Evolutionary conservation across 1,140 invertebrate genomes (phyloP).

Genomic region (Radopholus similis): DNA sequence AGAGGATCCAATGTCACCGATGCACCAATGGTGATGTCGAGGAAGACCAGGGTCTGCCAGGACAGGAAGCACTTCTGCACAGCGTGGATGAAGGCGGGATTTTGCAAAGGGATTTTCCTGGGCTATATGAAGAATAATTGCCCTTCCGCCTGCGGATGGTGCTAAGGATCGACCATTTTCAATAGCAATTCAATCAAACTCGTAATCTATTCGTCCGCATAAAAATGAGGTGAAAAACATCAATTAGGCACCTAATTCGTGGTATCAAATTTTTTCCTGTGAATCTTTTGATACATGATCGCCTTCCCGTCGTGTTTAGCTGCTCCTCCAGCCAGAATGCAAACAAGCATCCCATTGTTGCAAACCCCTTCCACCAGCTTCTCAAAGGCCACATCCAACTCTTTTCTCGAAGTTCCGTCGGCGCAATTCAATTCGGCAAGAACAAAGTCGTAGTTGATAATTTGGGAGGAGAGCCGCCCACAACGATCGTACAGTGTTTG

Average conservation of each 20-base stretch:
- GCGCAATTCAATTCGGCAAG: not conserved
- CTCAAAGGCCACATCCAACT: slow-evolving; percentile 5
- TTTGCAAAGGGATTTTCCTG: slow-evolving; percentile 56
- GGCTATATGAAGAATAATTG: slow-evolving; percentile 59
- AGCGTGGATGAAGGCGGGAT: slow-evolving; percentile 54
- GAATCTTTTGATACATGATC: slow-evolving; percentile 3
- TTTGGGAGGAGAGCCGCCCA: not conserved
- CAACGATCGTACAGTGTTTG: not conserved
- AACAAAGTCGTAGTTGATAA: slow-evolving; percentile 1
- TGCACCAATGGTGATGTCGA: too few relatives aligned
- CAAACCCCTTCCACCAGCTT: not conserved
- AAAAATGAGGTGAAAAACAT: too few relatives aligned
- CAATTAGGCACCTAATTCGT: not conserved
- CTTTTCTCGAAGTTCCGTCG: not conserved
- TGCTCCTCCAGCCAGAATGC: not conserved
- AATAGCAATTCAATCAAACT: not conserved
- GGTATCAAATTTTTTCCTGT: not conserved
- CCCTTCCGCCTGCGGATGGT: slow-evolving; percentile 43
- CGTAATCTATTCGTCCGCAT: too few relatives aligned
- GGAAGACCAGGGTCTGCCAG: slow-evolving; percentile 37
- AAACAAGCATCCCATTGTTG: not conserved
- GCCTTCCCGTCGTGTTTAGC: not conserved
- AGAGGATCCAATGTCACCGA: too few relatives aligned
- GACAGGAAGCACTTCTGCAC: slow-evolving; percentile 56
- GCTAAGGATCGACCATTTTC: slow-evolving; percentile 26